Evolutionary conservation across 2,888 invertebrate genomes (phyloP).

Genomic region (Ophion costatus): DNA sequence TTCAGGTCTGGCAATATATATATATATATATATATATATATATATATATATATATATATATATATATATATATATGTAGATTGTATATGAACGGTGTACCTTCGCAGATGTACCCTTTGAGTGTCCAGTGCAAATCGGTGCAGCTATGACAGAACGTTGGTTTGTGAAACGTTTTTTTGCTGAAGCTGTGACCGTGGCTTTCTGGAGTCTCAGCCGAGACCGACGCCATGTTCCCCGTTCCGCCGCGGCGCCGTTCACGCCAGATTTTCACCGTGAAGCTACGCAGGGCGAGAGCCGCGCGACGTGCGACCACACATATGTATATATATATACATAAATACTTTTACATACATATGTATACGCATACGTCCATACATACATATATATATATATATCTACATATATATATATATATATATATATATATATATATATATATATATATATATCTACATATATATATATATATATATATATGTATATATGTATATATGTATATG

Average conservation of each 20-base stretch:
- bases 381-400: slow-evolving; percentile 23
- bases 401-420: slow-evolving; percentile 22
- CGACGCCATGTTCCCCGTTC: slow-evolving; percentile 86
- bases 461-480: slow-evolving; percentile 29
- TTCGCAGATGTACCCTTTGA: slow-evolving; percentile 99
- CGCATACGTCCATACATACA: slow-evolving; percentile 13
- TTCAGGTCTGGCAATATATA: too few species aligned
- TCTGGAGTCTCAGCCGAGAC: slow-evolving; percentile 85
- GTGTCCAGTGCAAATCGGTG: slow-evolving; percentile 99
- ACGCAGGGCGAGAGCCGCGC: slow-evolving; percentile 82
- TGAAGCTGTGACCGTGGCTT: slow-evolving; percentile 97
- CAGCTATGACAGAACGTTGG: slow-evolving; percentile 99
- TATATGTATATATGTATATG: slow-evolving; percentile 5
- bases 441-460: slow-evolving; percentile 17
- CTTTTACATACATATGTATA: slow-evolving; percentile 14
- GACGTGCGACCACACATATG: slow-evolving; percentile 69
- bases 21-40: too few species aligned
- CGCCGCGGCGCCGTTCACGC: slow-evolving; percentile 86
- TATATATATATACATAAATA: slow-evolving; percentile 57
- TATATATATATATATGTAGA: neutral
- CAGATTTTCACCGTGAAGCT: slow-evolving; percentile 87
- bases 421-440: slow-evolving; percentile 4
- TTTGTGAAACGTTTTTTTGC: slow-evolving; percentile 99
- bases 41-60: too few species aligned
- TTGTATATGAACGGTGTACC: slow-evolving; percentile 85